Conservation (phyloP, 2,888 invertebrate species). For the Podotricha telesiphe region DNA sequence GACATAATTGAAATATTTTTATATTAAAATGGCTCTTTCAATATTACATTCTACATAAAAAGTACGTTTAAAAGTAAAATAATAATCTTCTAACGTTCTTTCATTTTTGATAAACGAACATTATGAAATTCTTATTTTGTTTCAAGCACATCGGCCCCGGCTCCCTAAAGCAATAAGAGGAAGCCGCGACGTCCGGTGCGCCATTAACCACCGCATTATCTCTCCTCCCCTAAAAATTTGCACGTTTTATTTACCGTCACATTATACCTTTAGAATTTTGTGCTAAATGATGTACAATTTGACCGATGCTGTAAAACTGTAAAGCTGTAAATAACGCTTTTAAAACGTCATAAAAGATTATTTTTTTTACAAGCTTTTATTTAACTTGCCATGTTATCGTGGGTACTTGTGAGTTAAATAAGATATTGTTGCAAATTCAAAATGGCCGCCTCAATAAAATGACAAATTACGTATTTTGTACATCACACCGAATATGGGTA, state of each 20-base stretch:
- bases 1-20: constrained; percentile 2
- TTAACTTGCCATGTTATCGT: too few relatives aligned
- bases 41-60: constrained; percentile 1
- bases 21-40: background rate
- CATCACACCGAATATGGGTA: too few relatives aligned
- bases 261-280: constrained; percentile 23
- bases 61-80: constrained; percentile 15
- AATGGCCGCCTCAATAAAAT: too few relatives aligned
- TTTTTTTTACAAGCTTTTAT: background rate
- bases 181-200: constrained; percentile 62
- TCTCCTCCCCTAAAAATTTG: constrained; percentile 70
- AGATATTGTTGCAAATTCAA: too few relatives aligned
- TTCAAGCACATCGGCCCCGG: constrained; percentile 27
- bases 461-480: too few relatives aligned
- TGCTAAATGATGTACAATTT: constrained; percentile 4
- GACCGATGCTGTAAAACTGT: background rate
- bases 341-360: constrained; percentile 5
- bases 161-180: constrained; percentile 54
- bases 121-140: constrained; percentile 33
- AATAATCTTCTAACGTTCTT: constrained; percentile 21
- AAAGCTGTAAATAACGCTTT: constrained; percentile 2
- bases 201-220: constrained; percentile 74
- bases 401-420: too few relatives aligned
- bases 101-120: constrained; percentile 25
- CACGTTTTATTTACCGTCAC: constrained; percentile 60